A percentile compares a stretch with the other conserved stretches of the same genome.
phyloP scores from a whole-genome alignment of 2,113 vertebrate genomes.

The Pelobates fuscus region DNA sequence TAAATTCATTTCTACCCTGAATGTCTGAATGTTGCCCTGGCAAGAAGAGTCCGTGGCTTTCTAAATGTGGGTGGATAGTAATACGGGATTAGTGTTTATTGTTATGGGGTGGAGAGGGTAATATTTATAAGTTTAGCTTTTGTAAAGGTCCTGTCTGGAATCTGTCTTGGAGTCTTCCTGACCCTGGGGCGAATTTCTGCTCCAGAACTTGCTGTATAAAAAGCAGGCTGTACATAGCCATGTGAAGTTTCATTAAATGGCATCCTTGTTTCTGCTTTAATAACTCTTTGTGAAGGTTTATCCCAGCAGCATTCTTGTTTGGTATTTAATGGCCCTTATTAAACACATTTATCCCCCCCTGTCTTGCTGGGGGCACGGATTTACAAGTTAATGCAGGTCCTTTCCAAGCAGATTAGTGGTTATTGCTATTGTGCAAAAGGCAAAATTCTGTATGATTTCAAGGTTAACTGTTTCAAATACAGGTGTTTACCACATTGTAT shows the following conservation, averaged over 20 bases:
- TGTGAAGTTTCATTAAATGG: background rate
- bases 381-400: conserved; percentile 11
- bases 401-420: background rate
- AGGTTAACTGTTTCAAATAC: no score
- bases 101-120: background rate
- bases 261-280: conserved; percentile 5
- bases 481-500: no score
- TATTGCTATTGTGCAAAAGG: background rate
- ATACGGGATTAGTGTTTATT: no score
- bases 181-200: background rate
- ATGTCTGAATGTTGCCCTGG: no score
- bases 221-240: background rate
- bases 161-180: background rate
- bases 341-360: conserved; percentile 11
- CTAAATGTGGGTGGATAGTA: no score
- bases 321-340: conserved; percentile 26
- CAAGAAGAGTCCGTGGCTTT: no score
- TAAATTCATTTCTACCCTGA: no score
- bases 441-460: no score
- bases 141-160: background rate
- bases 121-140: background rate
- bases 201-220: background rate
- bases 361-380: conserved; percentile 18
- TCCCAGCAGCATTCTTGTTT: conserved; percentile 16
- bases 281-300: conserved; percentile 20